Percentiles rank a stretch among this genome's conserved stretches.
phyloP scores from a whole-genome alignment of 2,888 invertebrate genomes.

The Galerucella calmariensis region DNA sequence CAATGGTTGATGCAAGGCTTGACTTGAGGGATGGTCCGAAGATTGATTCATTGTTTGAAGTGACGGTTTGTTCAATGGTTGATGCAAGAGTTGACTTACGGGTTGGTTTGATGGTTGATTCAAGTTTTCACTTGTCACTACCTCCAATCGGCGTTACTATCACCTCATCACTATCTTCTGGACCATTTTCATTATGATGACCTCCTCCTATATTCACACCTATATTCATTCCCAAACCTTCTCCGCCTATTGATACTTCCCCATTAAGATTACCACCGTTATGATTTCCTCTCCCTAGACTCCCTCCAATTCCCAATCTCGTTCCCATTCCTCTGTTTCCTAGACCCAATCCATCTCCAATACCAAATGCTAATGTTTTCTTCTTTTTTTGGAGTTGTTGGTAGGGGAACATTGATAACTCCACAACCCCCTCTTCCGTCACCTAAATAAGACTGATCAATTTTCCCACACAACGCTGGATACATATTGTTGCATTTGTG shows the following conservation, averaged over 20 bases:
- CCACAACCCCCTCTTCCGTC: slow-evolving; percentile 7
- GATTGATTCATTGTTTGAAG: no score
- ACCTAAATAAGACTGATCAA: slow-evolving; percentile 16
- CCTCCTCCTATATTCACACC: background rate
- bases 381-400: background rate
- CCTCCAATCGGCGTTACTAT: background rate
- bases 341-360: background rate
- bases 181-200: background rate
- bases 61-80: no score
- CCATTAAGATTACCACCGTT: background rate
- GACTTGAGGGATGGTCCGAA: no score
- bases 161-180: background rate
- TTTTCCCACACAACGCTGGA: slow-evolving; percentile 22
- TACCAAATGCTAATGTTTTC: background rate
- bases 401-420: background rate
- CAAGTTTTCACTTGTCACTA: background rate
- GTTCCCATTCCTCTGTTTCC: background rate
- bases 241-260: background rate
- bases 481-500: slow-evolving; percentile 14
- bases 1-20: no score
- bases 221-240: background rate
- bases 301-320: background rate
- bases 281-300: background rate
- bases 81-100: no score
- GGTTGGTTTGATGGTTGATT: no score